Evolutionary conservation across 2,797 vertebrate genomes (phyloP).

Genomic region (Melanotaenia maccullochi): DNA sequence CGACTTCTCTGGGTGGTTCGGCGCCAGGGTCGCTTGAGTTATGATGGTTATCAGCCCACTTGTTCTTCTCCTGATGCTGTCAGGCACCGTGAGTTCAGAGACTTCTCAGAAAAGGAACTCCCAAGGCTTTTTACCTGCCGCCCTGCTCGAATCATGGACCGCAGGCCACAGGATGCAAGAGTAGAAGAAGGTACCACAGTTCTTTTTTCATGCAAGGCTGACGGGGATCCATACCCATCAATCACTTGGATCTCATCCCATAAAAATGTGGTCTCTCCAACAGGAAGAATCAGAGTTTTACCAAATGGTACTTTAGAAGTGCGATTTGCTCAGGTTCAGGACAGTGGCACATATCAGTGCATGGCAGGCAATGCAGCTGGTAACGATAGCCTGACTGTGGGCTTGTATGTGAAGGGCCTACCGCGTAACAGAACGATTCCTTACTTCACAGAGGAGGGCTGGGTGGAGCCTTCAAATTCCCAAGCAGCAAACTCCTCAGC

Average conservation of each 20-base stretch:
- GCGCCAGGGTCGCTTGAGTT: conserved; percentile 82
- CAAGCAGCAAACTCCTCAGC: conserved; percentile 79
- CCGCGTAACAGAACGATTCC: conserved; percentile 76
- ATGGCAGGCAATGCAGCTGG: conserved; percentile 88
- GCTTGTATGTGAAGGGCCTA: conserved; percentile 84
- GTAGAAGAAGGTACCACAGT: conserved; percentile 86
- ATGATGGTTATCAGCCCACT: conserved; percentile 85
- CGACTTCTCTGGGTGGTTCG: conserved; percentile 91
- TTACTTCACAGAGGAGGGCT: conserved; percentile 74
- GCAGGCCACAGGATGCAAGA: conserved; percentile 77
- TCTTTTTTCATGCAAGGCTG: conserved; percentile 85
- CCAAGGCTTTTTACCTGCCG: conserved; percentile 85
- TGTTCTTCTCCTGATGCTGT: conserved; percentile 80
- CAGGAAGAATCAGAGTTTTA: conserved; percentile 84
- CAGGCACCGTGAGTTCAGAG: conserved; percentile 82
- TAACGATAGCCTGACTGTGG: conserved; percentile 86
- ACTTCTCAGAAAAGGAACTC: conserved; percentile 87
- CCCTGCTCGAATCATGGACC: conserved; percentile 82
- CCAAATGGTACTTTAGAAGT: conserved; percentile 88
- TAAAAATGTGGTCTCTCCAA: conserved; percentile 71
- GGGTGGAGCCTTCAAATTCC: conserved; percentile 73
- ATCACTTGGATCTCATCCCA: conserved; percentile 87
- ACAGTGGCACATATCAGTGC: conserved; percentile 87
- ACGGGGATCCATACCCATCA: conserved; percentile 87
- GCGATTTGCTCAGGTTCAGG: conserved; percentile 85